Evolutionary conservation across 2,797 vertebrate species (phyloP).

Genomic region (Periparus ater): DNA sequence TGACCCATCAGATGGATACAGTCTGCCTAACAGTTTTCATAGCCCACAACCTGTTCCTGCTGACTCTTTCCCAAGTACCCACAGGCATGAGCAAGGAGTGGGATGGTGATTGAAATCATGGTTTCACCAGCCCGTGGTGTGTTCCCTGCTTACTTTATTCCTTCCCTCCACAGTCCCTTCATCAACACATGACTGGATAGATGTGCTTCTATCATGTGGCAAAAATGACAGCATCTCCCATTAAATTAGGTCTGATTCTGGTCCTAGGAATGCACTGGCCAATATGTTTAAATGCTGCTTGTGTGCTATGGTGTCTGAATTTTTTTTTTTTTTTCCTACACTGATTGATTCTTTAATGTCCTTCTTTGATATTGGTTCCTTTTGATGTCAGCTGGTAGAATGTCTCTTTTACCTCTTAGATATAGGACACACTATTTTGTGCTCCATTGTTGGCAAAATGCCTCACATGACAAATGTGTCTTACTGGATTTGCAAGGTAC

Average conservation of each 20-base stretch:
- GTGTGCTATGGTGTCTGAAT: background rate
- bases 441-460: background rate
- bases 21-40: background rate
- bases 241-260: background rate
- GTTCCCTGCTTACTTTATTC: background rate
- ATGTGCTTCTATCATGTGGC: background rate
- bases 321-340: background rate
- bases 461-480: background rate
- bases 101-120: background rate
- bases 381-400: background rate
- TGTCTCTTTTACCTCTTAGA: background rate
- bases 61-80: background rate
- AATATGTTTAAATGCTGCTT: background rate
- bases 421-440: background rate
- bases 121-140: background rate
- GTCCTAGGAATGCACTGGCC: background rate
- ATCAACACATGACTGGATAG: background rate
- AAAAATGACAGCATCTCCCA: background rate
- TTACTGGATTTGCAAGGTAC: background rate
- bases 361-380: background rate
- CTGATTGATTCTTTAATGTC: background rate
- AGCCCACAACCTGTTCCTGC: background rate
- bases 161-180: background rate
- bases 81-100: background rate
- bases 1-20: background rate